These are phyloP conservation scores for Montifringilla adamsi DNA, from an alignment of 2,113 vertebrate species.

Conservation along the genomic window DNA sequence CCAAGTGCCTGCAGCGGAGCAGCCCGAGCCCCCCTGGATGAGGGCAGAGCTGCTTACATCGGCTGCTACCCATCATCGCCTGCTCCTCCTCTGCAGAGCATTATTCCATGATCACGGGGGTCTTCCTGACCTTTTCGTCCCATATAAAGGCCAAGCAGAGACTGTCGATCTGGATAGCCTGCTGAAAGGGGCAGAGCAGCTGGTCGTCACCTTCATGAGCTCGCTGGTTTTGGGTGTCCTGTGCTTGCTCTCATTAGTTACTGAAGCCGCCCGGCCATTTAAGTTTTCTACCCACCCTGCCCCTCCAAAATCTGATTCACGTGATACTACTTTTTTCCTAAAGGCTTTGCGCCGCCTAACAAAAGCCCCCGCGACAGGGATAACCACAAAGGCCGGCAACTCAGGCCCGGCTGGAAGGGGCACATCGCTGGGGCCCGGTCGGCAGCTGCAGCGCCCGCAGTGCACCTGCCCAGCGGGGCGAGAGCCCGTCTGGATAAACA, in stretches of 20 bases:
- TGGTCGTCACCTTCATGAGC: neutral
- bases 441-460: neutral
- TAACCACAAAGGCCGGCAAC: neutral
- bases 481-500: accelerated
- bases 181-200: neutral
- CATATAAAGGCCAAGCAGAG: neutral
- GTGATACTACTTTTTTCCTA: neutral
- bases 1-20: neutral
- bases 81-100: neutral
- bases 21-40: neutral
- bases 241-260: neutral
- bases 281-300: neutral
- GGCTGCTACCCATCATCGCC: neutral
- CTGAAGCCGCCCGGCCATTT: neutral
- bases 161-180: neutral
- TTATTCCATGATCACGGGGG: neutral
- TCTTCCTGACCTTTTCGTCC: neutral
- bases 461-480: neutral
- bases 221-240: too few species aligned
- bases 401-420: neutral
- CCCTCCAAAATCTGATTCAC: neutral
- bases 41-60: neutral
- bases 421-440: neutral
- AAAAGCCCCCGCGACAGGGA: neutral
- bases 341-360: neutral